Conservation (phyloP, 2,888 invertebrate genomes). For the Nephrotoma flavescens region DNA sequence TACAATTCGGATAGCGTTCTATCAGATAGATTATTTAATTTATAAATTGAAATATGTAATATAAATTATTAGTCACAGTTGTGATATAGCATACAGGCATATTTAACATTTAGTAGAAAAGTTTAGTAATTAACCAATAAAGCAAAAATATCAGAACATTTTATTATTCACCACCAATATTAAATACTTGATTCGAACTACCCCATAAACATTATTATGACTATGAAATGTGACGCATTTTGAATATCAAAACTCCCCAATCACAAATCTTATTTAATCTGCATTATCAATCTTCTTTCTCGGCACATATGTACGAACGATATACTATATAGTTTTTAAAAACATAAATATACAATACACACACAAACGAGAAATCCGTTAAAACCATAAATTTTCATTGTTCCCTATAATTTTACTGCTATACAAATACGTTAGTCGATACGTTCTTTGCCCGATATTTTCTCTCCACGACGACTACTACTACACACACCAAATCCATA, state of each 20-base stretch:
- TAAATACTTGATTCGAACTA: too few relatives aligned
- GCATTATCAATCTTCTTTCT: neutral
- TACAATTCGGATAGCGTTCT: too few relatives aligned
- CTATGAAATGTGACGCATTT: neutral
- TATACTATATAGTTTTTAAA: neutral
- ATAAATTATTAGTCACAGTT: too few relatives aligned
- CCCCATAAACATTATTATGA: too few relatives aligned
- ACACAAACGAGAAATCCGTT: neutral
- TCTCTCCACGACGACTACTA: neutral
- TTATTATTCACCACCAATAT: too few relatives aligned
- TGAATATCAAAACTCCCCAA: neutral
- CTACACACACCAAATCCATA: neutral
- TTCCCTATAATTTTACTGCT: neutral
- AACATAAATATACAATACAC: neutral
- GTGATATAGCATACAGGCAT: too few relatives aligned
- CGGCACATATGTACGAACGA: neutral
- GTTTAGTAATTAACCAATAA: too few relatives aligned
- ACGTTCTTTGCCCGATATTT: neutral
- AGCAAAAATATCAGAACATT: too few relatives aligned
- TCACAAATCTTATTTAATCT: neutral
- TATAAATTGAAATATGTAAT: too few relatives aligned
- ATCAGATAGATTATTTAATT: too few relatives aligned
- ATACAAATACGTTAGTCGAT: neutral
- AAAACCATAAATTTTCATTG: neutral
- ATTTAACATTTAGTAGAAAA: too few relatives aligned